phyloP scores from a whole-genome alignment of 2,113 vertebrate species.

The Hemichromis elongatus region DNA sequence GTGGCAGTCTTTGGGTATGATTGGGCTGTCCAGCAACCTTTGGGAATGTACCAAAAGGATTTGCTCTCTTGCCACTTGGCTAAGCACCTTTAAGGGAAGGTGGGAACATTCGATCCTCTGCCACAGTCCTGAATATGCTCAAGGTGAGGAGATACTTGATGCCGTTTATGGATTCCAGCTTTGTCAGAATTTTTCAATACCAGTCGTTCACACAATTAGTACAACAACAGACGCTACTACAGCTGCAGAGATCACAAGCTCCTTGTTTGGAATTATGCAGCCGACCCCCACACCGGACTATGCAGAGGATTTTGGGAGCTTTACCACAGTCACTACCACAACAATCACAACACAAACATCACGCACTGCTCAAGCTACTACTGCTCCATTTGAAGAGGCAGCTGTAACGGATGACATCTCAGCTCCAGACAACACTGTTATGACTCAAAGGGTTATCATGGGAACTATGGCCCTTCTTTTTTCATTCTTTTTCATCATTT shows the following conservation, averaged over 20 bases:
- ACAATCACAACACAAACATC: constrained; percentile 67
- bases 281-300: constrained; percentile 89
- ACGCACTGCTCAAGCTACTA: constrained; percentile 65
- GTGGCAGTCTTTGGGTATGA: constrained; percentile 83
- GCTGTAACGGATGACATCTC: constrained; percentile 87
- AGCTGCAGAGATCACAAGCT: constrained; percentile 79
- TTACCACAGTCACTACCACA: constrained; percentile 79
- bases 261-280: constrained; percentile 88
- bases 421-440: constrained; percentile 89
- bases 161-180: constrained; percentile 97
- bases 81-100: constrained; percentile 93
- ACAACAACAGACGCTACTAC: constrained; percentile 71
- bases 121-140: constrained; percentile 92
- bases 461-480: constrained; percentile 99
- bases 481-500: constrained; percentile 99
- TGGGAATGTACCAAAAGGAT: constrained; percentile 98
- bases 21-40: constrained; percentile 93
- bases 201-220: constrained; percentile 78
- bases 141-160: constrained; percentile 98
- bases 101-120: constrained; percentile 98
- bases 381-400: constrained; percentile 74
- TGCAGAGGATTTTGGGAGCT: constrained; percentile 91
- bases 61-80: constrained; percentile 91
- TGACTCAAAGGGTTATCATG: constrained; percentile 96
- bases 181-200: constrained; percentile 94